A percentile compares a stretch with the other conserved stretches of the same genome.
phyloP scores from a whole-genome alignment of 2,113 vertebrate genomes.

The Pycnonotus jocosus region DNA sequence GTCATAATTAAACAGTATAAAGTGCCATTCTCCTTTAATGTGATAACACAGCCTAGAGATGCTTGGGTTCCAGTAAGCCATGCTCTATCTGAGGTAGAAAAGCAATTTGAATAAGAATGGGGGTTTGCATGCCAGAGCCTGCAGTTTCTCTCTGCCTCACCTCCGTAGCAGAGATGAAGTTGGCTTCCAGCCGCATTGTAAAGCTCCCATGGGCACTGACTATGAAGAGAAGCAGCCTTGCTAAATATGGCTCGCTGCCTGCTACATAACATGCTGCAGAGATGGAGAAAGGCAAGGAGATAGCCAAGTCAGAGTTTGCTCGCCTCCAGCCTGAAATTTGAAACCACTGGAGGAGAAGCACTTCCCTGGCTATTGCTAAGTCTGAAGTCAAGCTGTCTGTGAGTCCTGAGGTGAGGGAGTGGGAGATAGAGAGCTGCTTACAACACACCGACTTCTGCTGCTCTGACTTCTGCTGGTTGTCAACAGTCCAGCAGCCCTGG shows the following conservation, averaged over 20 bases:
- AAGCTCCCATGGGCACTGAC: not conserved
- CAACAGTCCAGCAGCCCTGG: not conserved
- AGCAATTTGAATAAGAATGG: conserved; percentile 14
- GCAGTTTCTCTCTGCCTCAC: not conserved
- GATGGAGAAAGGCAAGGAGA: not conserved
- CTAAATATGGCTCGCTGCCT: not conserved
- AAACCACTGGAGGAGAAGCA: not conserved
- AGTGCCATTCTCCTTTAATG: not conserved
- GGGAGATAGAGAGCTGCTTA: not conserved
- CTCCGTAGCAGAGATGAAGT: not conserved
- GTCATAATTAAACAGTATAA: not conserved
- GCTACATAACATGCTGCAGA: accelerated
- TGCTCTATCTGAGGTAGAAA: not conserved
- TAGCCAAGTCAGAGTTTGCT: not conserved
- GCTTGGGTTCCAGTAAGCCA: not conserved
- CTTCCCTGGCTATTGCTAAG: not conserved
- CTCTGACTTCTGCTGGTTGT: not conserved
- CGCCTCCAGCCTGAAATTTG: not conserved
- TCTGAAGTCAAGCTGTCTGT: not conserved
- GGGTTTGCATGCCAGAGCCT: not conserved
- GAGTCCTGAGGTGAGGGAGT: not conserved
- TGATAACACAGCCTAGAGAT: not conserved
- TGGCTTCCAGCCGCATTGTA: not conserved
- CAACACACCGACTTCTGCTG: not conserved
- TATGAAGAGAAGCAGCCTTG: not conserved